Evolutionary conservation across 1,140 invertebrate genomes (phyloP).

Genomic region (Cheumatopsyche charites): DNA sequence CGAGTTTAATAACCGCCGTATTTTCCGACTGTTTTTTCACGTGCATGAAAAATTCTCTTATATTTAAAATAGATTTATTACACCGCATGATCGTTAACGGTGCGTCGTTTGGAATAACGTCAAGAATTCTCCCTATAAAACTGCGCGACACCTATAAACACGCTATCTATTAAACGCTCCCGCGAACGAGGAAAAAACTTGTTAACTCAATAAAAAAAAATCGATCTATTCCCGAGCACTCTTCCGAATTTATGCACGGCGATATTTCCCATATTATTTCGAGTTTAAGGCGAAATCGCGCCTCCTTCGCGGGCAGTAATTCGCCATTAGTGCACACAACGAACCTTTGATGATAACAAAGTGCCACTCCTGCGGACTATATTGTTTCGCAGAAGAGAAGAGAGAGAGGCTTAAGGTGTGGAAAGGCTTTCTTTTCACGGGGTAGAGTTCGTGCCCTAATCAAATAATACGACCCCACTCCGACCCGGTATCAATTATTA

Average conservation of each 20-base stretch:
- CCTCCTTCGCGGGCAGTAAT: conserved; percentile 1
- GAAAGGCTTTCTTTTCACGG: neutral
- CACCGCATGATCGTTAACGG: conserved; percentile 17
- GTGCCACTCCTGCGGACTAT: conserved; percentile 22
- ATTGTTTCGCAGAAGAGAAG: conserved; percentile 14
- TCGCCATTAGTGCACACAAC: conserved; percentile 11
- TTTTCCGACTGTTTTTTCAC: neutral
- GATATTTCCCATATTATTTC: too few relatives aligned
- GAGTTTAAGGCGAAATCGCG: too few relatives aligned
- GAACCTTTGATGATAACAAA: conserved; percentile 22
- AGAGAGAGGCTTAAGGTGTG: conserved; percentile 19
- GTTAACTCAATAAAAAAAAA: too few relatives aligned
- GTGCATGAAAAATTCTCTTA: neutral
- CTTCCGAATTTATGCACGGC: too few relatives aligned
- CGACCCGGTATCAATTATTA: conserved; percentile 3
- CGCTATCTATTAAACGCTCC: neutral
- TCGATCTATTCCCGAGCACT: too few relatives aligned
- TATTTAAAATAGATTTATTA: conserved; percentile 24
- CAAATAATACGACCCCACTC: conserved; percentile 8
- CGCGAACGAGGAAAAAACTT: too few relatives aligned
- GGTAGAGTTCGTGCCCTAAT: conserved; percentile 8
- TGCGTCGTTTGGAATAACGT: conserved; percentile 18
- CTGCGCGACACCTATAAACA: conserved; percentile 10
- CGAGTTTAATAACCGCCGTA: too few relatives aligned
- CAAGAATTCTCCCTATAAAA: conserved; percentile 24